Base-by-base conservation (phyloP, 2,113 vertebrate species). In the Sterrhoptilus dennistouni region DNA sequence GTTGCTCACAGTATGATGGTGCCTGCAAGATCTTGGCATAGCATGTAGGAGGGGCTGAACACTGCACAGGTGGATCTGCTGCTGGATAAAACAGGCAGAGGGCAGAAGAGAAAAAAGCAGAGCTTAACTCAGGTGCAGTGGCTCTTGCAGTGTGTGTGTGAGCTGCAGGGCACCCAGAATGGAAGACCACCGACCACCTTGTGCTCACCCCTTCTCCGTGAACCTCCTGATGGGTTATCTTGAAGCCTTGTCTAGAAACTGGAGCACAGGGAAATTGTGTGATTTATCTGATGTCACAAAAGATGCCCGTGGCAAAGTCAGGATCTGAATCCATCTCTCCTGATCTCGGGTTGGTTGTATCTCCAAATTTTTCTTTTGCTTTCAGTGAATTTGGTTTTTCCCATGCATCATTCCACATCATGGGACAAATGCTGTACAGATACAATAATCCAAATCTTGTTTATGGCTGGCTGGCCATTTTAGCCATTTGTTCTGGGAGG, bases 1-100 rank as follows among this genome's bases (percentile, higher is more conserved):
- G 0, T 5, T 77, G n/a, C 35, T 69, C 4, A 10, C 15, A 33
- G 53, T 5, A 14, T 0, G 0, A 17, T 3, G n/a, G 5, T 68
- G 35, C 49, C 63, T 52, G 35, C 33, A 25, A 44, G 68, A 16
- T 16, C 35, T 50, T 70, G n/a, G 47, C 29, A 21, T 8, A 68
- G 66, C 9, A 1, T 3, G 22, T 36, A 22, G 74, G 50, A 59
- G 56, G 50, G 35, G 14, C 65, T 45, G 56, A 45, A 28, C 25
- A 5, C 22, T 54, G 57, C 52, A 20, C 42, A 42, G 56, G 4
- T 27, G 60, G 27, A 49, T 20, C 20, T 85, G 36, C 19, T 69
- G 40, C 70, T 88, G 93, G 50, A 21, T 10, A 47, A 59, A 65
- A 25, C 8, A 23, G 57, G 29, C 12, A 56, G 54, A 83, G 5